Evolutionary conservation across 2,113 vertebrate species (phyloP).

Genomic region (Centropus unirufus): DNA sequence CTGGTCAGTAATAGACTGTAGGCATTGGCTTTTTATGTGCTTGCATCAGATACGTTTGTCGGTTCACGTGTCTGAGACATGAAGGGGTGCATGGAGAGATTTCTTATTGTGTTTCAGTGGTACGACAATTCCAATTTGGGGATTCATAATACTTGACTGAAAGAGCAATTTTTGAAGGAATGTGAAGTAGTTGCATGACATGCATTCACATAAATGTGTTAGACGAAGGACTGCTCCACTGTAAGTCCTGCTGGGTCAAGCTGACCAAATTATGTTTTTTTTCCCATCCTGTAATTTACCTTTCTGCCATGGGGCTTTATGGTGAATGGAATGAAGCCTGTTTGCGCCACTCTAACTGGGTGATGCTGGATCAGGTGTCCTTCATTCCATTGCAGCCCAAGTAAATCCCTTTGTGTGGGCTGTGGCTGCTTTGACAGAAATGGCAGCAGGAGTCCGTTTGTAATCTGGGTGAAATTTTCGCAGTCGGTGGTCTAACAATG

Average conservation of each 20-base stretch:
- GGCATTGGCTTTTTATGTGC: background rate
- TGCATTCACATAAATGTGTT: background rate
- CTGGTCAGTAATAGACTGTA: background rate
- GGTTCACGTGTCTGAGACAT: background rate
- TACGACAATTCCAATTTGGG: background rate
- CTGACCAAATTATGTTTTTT: background rate
- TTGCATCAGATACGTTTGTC: background rate
- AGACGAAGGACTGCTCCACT: background rate
- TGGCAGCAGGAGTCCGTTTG: background rate
- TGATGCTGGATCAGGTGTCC: background rate
- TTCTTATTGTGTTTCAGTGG: background rate
- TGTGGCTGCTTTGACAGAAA: background rate
- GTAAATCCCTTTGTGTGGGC: background rate
- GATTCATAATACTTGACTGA: background rate
- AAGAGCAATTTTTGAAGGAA: background rate
- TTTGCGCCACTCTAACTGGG: background rate
- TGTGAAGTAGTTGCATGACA: background rate
- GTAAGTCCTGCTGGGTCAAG: background rate
- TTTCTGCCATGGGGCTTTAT: background rate
- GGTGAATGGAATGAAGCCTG: background rate
- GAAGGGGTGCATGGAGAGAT: background rate
- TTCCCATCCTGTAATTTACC: background rate
- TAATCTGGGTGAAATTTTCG: background rate
- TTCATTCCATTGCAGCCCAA: background rate
- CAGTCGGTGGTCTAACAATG: accelerated